Evolutionary conservation across 2,888 invertebrate genomes (phyloP), one percentile per base, ranked within the genome.

Genomic region (Mesorhabditis spiculigera): DNA sequence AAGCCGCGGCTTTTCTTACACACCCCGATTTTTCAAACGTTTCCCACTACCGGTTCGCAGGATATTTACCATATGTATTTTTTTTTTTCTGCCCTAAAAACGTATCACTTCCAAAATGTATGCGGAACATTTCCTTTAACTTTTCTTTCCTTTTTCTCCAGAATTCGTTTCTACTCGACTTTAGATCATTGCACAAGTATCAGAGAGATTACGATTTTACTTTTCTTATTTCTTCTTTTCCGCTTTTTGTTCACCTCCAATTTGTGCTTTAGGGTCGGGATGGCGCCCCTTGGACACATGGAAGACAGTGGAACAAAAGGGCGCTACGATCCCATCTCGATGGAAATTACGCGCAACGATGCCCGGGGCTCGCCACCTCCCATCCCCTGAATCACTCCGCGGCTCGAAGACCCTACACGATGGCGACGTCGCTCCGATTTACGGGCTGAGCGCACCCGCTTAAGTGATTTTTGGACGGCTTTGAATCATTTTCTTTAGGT

Each of bases 271-370:
- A 50, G 58, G 58, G n/a, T 28, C 28, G 28, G 58, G 8, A 50
- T 50, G 58, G 58, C 58, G 58, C 8, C n/a, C 58, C 8, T 13
- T 50, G 10, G 58, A 50, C n/a, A n/a, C n/a, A n/a, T 50, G n/a
- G n/a, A n/a, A 10, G n/a, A 10, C 58, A 13, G 10, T 50, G 58
- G 58, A 10, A 10, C 58, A n/a, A 50, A 50, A 50, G 58, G 58
- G n/a, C 58, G 58, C 58, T 50, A 50, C 58, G 58, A 50, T n/a
- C 58, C 58, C 10, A 50, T 10, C 58, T n/a, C 58, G 58, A n/a
- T 50, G 8, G 58, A 50, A n/a, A 50, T 50, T 50, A n/a, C n/a
- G 58, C 58, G 58, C 58, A n/a, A n/a, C n/a, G 58, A 50, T 13
- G 8, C 58, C 8, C 58, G 8, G 8, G 8, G 58, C 10, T 50